Percentiles rank a stretch among this genome's conserved stretches.
phyloP scores from a whole-genome alignment of 2,113 vertebrate species.

The Bothrops jararaca region DNA sequence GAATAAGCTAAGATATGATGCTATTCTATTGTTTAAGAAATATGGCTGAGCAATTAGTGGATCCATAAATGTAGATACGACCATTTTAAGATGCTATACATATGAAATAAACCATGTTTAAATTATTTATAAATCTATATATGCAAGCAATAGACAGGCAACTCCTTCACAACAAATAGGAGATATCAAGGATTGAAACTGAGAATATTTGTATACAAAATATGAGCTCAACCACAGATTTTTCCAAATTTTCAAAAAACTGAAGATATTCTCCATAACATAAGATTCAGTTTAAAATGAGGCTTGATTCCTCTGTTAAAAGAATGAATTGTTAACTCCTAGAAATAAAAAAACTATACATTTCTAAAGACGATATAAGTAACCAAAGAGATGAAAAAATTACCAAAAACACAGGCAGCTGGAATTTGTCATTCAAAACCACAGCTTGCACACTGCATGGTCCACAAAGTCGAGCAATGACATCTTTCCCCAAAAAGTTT shows the following conservation, averaged over 20 bases:
- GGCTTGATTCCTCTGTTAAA: not conserved
- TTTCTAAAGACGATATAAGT: not conserved
- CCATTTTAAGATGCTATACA: not conserved
- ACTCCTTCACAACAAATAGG: not conserved
- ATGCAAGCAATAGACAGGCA: not conserved
- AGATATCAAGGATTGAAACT: not conserved
- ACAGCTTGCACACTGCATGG: conserved; percentile 94
- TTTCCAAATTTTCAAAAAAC: not conserved
- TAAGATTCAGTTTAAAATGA: not conserved
- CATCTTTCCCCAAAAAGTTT: conserved; percentile 85
- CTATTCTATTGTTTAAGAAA: not conserved
- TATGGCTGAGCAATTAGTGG: not conserved
- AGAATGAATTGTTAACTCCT: not conserved
- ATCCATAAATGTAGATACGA: not conserved
- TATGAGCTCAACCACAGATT: not conserved
- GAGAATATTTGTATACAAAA: not conserved
- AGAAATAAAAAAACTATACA: not conserved
- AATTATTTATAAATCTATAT: not conserved
- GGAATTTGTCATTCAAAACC: conserved; percentile 95
- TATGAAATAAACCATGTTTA: not conserved
- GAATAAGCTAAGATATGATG: not conserved
- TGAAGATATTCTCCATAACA: not conserved
- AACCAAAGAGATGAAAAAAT: conserved; percentile 28
- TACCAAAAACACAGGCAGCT: conserved; percentile 94
- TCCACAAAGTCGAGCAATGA: conserved; percentile 87